A percentile compares a stretch with the other conserved stretches of the same genome.
phyloP scores from a whole-genome alignment of 2,888 invertebrate genomes.

The Dryomyza anilis region DNA sequence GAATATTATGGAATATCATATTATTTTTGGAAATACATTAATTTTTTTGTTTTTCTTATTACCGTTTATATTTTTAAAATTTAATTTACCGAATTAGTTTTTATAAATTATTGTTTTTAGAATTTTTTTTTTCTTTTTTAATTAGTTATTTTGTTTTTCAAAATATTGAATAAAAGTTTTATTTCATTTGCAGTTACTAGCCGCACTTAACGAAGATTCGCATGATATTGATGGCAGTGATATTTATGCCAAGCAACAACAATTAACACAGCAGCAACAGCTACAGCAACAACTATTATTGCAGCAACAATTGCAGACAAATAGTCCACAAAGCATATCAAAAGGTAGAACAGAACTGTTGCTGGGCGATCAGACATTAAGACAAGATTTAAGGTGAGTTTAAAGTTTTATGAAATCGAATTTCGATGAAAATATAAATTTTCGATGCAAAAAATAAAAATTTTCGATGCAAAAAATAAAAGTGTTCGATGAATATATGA shows the following conservation, averaged over 20 bases:
- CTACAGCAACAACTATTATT: slow-evolving; percentile 34
- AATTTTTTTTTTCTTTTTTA: background rate
- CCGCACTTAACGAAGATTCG: slow-evolving; percentile 54
- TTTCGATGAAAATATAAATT: background rate
- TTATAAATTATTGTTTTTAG: background rate
- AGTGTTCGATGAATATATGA: too few relatives aligned
- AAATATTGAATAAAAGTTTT: slow-evolving; percentile 3
- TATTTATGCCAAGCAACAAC: slow-evolving; percentile 35
- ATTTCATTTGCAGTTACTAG: slow-evolving; percentile 52
- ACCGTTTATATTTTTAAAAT: background rate
- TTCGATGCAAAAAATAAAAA: too few relatives aligned
- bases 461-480: too few relatives aligned
- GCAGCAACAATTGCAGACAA: slow-evolving; percentile 34
- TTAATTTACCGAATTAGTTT: background rate
- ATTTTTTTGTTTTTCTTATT: background rate
- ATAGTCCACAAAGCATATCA: slow-evolving; percentile 56
- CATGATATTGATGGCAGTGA: slow-evolving; percentile 47
- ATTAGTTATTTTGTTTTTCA: background rate
- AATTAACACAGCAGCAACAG: slow-evolving; percentile 29
- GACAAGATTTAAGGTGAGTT: slow-evolving; percentile 58
- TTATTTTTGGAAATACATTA: too few relatives aligned
- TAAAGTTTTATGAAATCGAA: too few relatives aligned
- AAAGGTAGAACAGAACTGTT: slow-evolving; percentile 62
- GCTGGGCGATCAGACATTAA: slow-evolving; percentile 58
- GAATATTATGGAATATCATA: too few relatives aligned